A percentile compares a stretch with the other conserved stretches of the same genome.
phyloP scores from a whole-genome alignment of 1,140 invertebrate genomes.

The Drosophila orena region DNA sequence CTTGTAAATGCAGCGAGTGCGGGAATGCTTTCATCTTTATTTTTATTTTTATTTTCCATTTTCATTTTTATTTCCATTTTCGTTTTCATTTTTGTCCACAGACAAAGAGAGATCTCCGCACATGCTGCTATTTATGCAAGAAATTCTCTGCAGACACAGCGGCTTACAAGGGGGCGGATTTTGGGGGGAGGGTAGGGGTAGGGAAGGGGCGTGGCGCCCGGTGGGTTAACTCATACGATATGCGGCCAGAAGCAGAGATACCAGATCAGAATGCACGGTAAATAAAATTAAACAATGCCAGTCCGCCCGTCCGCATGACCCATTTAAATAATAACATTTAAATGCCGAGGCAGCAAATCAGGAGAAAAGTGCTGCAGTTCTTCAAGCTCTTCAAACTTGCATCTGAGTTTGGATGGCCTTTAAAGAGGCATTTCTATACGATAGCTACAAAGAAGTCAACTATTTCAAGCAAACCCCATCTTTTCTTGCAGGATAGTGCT shows the following conservation, averaged over 20 bases:
- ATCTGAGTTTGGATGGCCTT: too few species aligned
- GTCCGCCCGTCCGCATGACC: neutral
- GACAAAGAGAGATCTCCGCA: conserved; percentile 36
- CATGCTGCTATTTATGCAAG: conserved; percentile 77
- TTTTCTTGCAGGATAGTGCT: neutral
- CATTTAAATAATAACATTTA: neutral
- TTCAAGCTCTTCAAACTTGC: too few species aligned
- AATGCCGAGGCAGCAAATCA: too few species aligned
- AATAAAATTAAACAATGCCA: conserved; percentile 19
- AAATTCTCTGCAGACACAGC: conserved; percentile 68
- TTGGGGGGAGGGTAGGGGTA: neutral
- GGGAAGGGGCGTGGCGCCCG: neutral
- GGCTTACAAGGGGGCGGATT: conserved; percentile 45
- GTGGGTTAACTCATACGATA: conserved; percentile 61
- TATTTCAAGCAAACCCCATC: too few species aligned
- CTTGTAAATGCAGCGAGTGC: conserved; percentile 59
- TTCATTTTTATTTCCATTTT: neutral
- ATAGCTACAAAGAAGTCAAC: too few species aligned
- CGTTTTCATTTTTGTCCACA: neutral
- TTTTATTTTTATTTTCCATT: neutral
- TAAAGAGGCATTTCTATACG: too few species aligned
- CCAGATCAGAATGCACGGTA: conserved; percentile 15
- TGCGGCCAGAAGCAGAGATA: conserved; percentile 41
- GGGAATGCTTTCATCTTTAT: conserved; percentile 34
- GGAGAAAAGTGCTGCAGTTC: too few species aligned